A percentile compares a stretch with the other conserved stretches of the same genome.
Conservation (phyloP, 2,113 vertebrate genomes). For the Eidolon helvum region DNA sequence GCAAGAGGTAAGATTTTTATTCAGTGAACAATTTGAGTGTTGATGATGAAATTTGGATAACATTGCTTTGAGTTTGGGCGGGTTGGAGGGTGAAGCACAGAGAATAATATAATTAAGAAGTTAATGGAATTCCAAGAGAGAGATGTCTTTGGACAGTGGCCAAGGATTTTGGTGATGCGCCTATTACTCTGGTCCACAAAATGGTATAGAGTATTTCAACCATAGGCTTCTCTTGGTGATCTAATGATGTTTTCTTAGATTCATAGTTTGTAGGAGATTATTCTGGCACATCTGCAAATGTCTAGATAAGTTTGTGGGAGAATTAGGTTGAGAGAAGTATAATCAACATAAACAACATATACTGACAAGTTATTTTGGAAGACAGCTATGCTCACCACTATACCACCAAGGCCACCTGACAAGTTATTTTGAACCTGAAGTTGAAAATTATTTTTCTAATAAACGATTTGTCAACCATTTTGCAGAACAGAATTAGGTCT, state of each 20-base stretch:
- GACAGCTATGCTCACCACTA: conserved; percentile 86
- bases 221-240: neutral
- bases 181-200: neutral
- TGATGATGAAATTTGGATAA: neutral
- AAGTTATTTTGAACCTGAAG: neutral
- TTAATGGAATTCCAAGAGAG: neutral
- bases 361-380: conserved; percentile 63
- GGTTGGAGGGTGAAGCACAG: neutral
- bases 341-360: neutral
- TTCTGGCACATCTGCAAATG: neutral
- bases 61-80: neutral
- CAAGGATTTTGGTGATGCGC: neutral
- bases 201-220: neutral
- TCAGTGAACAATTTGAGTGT: neutral
- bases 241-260: neutral
- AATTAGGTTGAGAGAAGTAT: neutral
- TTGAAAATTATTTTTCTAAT: neutral
- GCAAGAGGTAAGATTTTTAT: neutral
- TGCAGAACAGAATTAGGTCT: neutral
- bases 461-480: neutral
- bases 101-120: neutral
- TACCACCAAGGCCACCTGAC: conserved; percentile 75
- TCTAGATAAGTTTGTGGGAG: neutral
- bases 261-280: neutral
- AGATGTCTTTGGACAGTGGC: neutral